These are phyloP conservation scores for Acleris cristana DNA, from an alignment of 2,888 invertebrate genomes.

Conservation along the genomic window DNA sequence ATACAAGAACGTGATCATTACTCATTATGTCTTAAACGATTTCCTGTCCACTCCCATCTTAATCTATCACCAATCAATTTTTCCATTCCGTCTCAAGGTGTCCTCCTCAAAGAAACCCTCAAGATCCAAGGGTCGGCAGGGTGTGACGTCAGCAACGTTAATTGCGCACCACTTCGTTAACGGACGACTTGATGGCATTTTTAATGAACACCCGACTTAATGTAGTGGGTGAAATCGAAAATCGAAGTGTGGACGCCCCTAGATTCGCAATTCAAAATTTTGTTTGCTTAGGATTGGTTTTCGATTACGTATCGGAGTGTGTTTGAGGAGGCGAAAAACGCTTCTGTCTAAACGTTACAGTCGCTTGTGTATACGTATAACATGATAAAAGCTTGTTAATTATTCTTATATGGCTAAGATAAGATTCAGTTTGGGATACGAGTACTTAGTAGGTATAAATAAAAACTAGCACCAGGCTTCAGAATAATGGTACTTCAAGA, in stretches of 20 bases:
- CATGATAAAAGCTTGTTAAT: too few species aligned
- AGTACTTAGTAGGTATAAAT: too few species aligned
- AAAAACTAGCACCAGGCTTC: too few species aligned
- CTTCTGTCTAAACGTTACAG: slow-evolving; percentile 32
- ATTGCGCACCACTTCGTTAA: slow-evolving; percentile 83
- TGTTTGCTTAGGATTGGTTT: slow-evolving; percentile 79
- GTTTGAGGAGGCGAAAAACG: slow-evolving; percentile 31
- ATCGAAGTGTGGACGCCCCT: slow-evolving; percentile 74
- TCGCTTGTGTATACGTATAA: slow-evolving; percentile 1
- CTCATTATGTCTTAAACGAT: too few species aligned
- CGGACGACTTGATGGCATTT: slow-evolving; percentile 82
- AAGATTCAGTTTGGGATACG: too few species aligned
- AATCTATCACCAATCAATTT: slow-evolving; percentile 73
- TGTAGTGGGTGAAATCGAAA: slow-evolving; percentile 82
- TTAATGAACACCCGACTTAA: slow-evolving; percentile 83
- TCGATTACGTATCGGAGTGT: slow-evolving; percentile 40
- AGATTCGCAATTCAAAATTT: slow-evolving; percentile 57
- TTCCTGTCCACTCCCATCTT: slow-evolving; percentile 40
- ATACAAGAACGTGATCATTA: not conserved
- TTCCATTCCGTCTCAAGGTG: slow-evolving; percentile 74
- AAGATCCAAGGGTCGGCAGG: slow-evolving; percentile 60
- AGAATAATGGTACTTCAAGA: too few species aligned
- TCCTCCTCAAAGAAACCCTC: slow-evolving; percentile 64
- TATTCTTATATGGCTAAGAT: too few species aligned
- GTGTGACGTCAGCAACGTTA: slow-evolving; percentile 82